These are phyloP conservation scores for Jacana jacana DNA, from an alignment of 2,113 vertebrate species.

Conservation along the genomic window DNA sequence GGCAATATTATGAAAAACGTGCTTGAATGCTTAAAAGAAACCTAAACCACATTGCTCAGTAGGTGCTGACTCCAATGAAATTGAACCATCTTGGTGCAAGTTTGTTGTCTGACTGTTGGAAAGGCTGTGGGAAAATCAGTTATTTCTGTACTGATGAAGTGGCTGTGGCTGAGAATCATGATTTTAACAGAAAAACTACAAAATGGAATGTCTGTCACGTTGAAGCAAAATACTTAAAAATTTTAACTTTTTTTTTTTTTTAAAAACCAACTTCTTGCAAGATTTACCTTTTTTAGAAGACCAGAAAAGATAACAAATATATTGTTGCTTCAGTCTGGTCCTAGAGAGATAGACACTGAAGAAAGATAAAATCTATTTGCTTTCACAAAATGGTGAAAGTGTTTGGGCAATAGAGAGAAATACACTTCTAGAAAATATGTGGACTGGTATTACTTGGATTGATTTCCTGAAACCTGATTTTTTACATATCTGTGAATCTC, in stretches of 20 bases:
- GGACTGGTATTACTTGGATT: background rate
- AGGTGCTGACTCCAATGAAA: conserved; percentile 60
- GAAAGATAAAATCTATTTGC: background rate
- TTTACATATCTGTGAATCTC: background rate
- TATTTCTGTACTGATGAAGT: conserved; percentile 35
- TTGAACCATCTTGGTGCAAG: background rate
- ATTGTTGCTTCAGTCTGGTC: background rate
- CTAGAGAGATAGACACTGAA: background rate
- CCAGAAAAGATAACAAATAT: background rate
- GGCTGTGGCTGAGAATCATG: conserved; percentile 20
- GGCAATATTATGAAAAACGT: background rate
- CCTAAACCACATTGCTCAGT: conserved; percentile 25
- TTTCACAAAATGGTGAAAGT: background rate
- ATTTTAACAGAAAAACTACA: background rate
- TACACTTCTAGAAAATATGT: background rate
- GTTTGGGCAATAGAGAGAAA: background rate
- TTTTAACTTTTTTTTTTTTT: background rate
- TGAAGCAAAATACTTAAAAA: background rate
- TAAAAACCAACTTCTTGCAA: background rate
- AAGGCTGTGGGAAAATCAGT: conserved; percentile 34
- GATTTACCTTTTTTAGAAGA: background rate
- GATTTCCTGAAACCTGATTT: background rate
- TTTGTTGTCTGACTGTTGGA: conserved; percentile 4
- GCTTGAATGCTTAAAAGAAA: conserved; percentile 3
- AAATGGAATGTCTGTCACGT: background rate